Base-by-base conservation (phyloP, 2,113 vertebrate species). In the Calyptomena viridis region DNA sequence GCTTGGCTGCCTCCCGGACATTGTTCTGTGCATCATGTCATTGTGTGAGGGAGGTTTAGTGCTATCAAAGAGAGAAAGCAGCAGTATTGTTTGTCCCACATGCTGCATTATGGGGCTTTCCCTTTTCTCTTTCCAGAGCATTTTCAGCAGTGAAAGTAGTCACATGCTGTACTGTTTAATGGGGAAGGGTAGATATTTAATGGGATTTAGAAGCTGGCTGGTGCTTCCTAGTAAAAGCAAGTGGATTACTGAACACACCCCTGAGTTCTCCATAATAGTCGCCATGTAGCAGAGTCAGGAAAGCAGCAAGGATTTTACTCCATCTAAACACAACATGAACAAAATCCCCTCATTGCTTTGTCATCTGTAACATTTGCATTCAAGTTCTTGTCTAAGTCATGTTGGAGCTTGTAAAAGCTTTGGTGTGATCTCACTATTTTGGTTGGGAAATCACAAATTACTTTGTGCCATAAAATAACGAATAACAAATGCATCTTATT, bases 1-100 rank as follows among this genome's bases (percentile, higher is more conserved):
- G n/a, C 91, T 96, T 95, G 92, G 55, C 86, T 95, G 78, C 56
- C 78, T 93, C 42, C 53, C 1, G 55, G 71, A 73, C 81, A 86
- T 93, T 95, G 92, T 97, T 92, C 89, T 95, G 62, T 40, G 67
- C 73, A 79, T 94, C 78, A 6, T 46, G 84, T 86, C 76, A 84
- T 89, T 84, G 52, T 95, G 49, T 47, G 63, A 40, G 64, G 39
- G 75, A 95, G 73, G 73, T 92, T 97, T 90, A 94, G 75, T n/a
- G 53, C 89, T 96, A 92, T 91, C 97, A 96, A 75, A 95, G 76
- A 87, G 63, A 92, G 74, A 93, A 97, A 95, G 74, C 84, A 81
- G 68, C 77, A 77, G 69, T 89, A 94, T 67, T 93, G 24, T 79
- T 94, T 95, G 87, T 91, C 80, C 62, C 60, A 46, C 55, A 19